These are phyloP conservation scores for Drosophila subquinaria DNA, from an alignment of 2,888 invertebrate genomes.

Conservation along the genomic window DNA sequence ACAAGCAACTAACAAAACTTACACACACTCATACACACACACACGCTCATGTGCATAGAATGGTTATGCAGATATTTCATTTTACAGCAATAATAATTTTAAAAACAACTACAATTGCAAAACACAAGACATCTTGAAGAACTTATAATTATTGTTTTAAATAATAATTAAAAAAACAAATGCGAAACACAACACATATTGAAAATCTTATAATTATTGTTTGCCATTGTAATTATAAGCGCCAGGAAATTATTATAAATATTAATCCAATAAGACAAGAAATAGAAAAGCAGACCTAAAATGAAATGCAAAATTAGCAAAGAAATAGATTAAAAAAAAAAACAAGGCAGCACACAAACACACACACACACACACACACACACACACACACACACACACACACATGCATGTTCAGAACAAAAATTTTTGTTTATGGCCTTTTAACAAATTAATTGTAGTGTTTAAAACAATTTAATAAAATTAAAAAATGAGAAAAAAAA, in stretches of 20 bases:
- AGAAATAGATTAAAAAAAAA: not conserved
- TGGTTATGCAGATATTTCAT: conserved; percentile 30
- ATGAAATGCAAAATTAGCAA: conserved; percentile 25
- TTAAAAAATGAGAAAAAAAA: conserved; percentile 11
- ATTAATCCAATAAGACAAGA: conserved; percentile 17
- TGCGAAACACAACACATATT: conserved; percentile 25
- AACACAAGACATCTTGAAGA: conserved; percentile 28
- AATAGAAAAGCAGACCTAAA: not conserved
- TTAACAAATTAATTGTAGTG: conserved; percentile 75
- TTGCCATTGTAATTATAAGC: conserved; percentile 61
- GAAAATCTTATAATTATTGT: conserved; percentile 48
- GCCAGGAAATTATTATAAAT: conserved; percentile 27
- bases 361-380: conserved; percentile 1
- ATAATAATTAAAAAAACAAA: conserved; percentile 19
- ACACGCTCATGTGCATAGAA: conserved; percentile 17
- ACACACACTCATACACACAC: conserved; percentile 16
- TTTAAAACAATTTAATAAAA: conserved; percentile 65
- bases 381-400: conserved; percentile 10
- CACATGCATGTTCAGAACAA: conserved; percentile 36
- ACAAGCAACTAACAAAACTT: conserved; percentile 26
- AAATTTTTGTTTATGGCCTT: conserved; percentile 68
- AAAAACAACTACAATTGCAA: not conserved
- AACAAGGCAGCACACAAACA: conserved; percentile 8
- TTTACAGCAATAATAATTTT: conserved; percentile 43
- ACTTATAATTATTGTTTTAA: conserved; percentile 53